Percentiles rank a stretch among this genome's conserved stretches.
Evolutionary conservation across 2,888 invertebrate genomes (phyloP).

Genomic region (Hoplodrina ambigua): DNA sequence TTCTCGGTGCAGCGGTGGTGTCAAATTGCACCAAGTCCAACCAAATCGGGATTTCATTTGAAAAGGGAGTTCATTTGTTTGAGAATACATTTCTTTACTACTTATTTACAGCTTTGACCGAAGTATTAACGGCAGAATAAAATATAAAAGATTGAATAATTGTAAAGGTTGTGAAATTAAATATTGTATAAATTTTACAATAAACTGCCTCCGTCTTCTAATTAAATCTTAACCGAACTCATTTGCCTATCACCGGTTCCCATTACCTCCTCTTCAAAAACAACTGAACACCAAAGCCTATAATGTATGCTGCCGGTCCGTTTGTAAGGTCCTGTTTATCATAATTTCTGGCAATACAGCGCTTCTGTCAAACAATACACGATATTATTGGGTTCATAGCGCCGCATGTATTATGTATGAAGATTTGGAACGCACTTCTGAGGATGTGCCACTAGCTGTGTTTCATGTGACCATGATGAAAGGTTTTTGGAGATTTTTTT

Average conservation of each 20-base stretch:
- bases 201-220: too few relatives aligned
- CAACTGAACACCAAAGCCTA: slow-evolving; percentile 22
- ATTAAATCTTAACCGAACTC: neutral
- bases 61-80: too few relatives aligned
- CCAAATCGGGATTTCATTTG: too few relatives aligned
- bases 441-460: slow-evolving; percentile 53
- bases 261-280: slow-evolving; percentile 18
- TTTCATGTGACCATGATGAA: slow-evolving; percentile 41
- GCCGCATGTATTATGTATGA: slow-evolving; percentile 86
- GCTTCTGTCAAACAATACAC: slow-evolving; percentile 83
- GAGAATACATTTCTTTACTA: too few relatives aligned
- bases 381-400: slow-evolving; percentile 79
- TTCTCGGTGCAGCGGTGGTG: too few relatives aligned
- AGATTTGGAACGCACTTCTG: slow-evolving; percentile 71
- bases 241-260: slow-evolving; percentile 3
- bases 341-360: slow-evolving; percentile 79
- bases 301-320: slow-evolving; percentile 53
- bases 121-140: too few relatives aligned
- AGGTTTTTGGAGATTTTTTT: slow-evolving; percentile 7
- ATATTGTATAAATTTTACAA: too few relatives aligned
- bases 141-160: too few relatives aligned
- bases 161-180: too few relatives aligned
- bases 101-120: too few relatives aligned
- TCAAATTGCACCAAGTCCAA: too few relatives aligned
- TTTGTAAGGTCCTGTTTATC: slow-evolving; percentile 73